phyloP scores from a whole-genome alignment of 2,888 invertebrate genomes.

The Hoplodrina ambigua region DNA sequence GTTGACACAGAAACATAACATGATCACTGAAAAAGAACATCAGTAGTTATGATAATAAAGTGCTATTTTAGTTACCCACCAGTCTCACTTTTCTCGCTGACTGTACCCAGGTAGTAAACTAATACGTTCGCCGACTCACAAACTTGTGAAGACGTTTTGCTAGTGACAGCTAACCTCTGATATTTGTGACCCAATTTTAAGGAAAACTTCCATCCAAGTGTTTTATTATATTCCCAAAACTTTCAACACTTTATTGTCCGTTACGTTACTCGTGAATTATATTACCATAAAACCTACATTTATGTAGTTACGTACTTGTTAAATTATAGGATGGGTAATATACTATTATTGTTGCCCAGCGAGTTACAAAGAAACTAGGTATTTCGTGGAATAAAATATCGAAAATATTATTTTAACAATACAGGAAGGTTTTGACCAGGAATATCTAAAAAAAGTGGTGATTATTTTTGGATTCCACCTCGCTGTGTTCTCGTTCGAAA shows the following conservation, averaged over 20 bases:
- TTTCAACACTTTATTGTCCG: slow-evolving; percentile 55
- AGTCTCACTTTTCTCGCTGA: slow-evolving; percentile 28
- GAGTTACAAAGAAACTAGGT: slow-evolving; percentile 42
- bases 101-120: slow-evolving; percentile 47
- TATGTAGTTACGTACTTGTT: slow-evolving; percentile 24
- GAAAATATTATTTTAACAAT: slow-evolving; percentile 25
- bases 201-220: slow-evolving; percentile 53
- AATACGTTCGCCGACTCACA: slow-evolving; percentile 45
- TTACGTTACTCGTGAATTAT: slow-evolving; percentile 46
- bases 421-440: slow-evolving; percentile 9
- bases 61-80: slow-evolving; percentile 9
- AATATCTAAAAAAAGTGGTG: slow-evolving; percentile 11
- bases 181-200: slow-evolving; percentile 63
- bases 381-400: slow-evolving; percentile 37
- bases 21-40: neutral
- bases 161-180: slow-evolving; percentile 62
- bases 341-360: slow-evolving; percentile 22
- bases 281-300: slow-evolving; percentile 47
- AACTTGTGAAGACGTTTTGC: slow-evolving; percentile 59
- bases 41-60: slow-evolving; percentile 31
- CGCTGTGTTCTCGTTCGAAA: neutral
- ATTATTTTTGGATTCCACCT: slow-evolving; percentile 22
- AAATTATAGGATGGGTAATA: slow-evolving; percentile 19
- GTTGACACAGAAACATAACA: slow-evolving; percentile 10
- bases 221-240: slow-evolving; percentile 60